These are phyloP conservation scores for Muschampia plurimacula DNA, from an alignment of 2,888 invertebrate species.

Conservation along the genomic window DNA sequence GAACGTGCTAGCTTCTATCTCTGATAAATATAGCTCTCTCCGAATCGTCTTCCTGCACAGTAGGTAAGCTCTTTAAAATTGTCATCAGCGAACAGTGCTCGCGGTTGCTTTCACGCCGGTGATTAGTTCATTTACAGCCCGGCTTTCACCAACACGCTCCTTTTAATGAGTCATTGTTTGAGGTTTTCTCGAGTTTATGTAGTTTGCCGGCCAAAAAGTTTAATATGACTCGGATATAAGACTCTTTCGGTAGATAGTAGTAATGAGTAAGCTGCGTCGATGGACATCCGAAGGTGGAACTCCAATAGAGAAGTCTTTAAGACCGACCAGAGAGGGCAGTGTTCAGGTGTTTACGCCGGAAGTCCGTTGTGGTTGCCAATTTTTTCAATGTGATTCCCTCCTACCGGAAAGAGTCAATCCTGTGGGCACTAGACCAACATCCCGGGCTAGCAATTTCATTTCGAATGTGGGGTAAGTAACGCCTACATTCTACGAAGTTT, in stretches of 20 bases:
- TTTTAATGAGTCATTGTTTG: conserved; percentile 63
- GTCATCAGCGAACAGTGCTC: conserved; percentile 83
- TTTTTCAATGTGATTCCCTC: conserved; percentile 92
- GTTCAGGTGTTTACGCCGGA: conserved; percentile 90
- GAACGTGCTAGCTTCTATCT: conserved; percentile 79
- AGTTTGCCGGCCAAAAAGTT: conserved; percentile 39
- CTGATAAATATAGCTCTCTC: conserved; percentile 79
- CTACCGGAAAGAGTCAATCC: conserved; percentile 91
- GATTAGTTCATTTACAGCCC: conserved; percentile 77
- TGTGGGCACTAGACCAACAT: conserved; percentile 88
- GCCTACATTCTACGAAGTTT: conserved; percentile 56
- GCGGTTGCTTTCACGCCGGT: conserved; percentile 79
- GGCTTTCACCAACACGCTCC: conserved; percentile 68
- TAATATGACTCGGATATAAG: conserved; percentile 62
- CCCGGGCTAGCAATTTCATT: conserved; percentile 84
- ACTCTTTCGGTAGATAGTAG: conserved; percentile 61
- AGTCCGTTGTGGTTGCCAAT: conserved; percentile 94
- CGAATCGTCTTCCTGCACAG: conserved; percentile 78
- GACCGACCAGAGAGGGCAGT: conserved; percentile 90
- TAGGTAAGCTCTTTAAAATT: conserved; percentile 82
- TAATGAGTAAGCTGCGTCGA: conserved; percentile 84
- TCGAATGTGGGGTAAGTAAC: conserved; percentile 74
- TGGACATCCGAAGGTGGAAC: conserved; percentile 89
- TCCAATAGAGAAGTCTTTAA: conserved; percentile 86
- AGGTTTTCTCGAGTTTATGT: conserved; percentile 34